Evolutionary conservation across 2,797 vertebrate species (phyloP).

Genomic region (Pygocentrus nattereri): DNA sequence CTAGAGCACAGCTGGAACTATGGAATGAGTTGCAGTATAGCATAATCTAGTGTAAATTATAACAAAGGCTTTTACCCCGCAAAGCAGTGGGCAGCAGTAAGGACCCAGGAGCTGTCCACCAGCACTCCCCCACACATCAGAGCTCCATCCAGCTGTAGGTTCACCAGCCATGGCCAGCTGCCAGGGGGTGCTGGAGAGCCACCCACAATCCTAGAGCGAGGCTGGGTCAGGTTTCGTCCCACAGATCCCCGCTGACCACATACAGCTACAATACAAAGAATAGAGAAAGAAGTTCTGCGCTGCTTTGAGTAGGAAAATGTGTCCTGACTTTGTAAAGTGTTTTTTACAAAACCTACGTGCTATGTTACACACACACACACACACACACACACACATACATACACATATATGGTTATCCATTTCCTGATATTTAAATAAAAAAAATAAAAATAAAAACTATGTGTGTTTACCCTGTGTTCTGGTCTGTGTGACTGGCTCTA

Average conservation of each 20-base stretch:
- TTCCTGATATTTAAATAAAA: too few relatives aligned
- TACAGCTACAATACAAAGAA: constrained; percentile 74
- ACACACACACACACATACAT: too few relatives aligned
- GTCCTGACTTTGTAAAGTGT: not conserved
- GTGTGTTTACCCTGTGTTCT: constrained; percentile 72
- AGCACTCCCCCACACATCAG: constrained; percentile 94
- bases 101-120: constrained; percentile 90
- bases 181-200: constrained; percentile 84
- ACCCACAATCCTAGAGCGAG: constrained; percentile 87
- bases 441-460: not conserved
- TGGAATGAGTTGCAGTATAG: not conserved
- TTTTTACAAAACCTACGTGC: too few relatives aligned
- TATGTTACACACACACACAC: too few relatives aligned
- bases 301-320: not conserved
- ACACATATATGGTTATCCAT: too few relatives aligned
- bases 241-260: constrained; percentile 81
- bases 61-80: constrained; percentile 77
- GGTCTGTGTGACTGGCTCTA: constrained; percentile 77
- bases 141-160: constrained; percentile 87
- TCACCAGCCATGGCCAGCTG: constrained; percentile 96
- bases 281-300: not conserved
- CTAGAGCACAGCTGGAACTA: not conserved
- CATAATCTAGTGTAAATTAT: not conserved
- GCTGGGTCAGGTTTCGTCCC: constrained; percentile 76
- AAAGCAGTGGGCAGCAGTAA: constrained; percentile 95